phyloP scores from a whole-genome alignment of 1,140 invertebrate species.

The Mycetomoellerius zeteki region DNA sequence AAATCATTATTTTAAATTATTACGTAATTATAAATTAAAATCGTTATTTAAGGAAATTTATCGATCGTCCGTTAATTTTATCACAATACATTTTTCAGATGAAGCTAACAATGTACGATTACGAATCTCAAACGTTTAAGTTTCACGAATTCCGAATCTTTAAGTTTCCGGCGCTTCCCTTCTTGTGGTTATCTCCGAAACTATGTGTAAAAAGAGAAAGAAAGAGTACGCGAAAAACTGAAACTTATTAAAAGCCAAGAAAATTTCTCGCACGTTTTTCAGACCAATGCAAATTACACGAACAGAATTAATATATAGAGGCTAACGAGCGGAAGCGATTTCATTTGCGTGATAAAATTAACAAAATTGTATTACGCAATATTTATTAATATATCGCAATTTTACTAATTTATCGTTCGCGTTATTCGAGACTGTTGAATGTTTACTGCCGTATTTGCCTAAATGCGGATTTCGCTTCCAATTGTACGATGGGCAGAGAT shows the following conservation, averaged over 20 bases:
- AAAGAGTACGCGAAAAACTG: background rate
- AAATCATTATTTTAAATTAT: background rate
- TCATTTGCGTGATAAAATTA: background rate
- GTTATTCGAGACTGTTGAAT: background rate
- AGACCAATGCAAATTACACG: background rate
- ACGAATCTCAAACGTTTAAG: background rate
- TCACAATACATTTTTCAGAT: background rate
- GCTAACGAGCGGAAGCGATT: background rate
- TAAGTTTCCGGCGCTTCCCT: background rate
- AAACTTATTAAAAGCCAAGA: background rate
- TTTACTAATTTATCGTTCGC: background rate
- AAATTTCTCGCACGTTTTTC: conserved; percentile 10
- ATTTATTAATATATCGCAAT: background rate
- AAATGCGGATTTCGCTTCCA: background rate
- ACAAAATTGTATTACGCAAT: background rate
- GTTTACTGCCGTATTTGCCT: background rate
- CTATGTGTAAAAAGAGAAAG: background rate
- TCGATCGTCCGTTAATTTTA: background rate
- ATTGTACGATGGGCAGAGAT: background rate
- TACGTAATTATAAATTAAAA: background rate
- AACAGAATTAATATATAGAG: background rate
- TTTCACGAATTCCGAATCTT: conserved; percentile 6
- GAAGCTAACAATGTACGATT: background rate
- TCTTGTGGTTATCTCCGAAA: background rate
- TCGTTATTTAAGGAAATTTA: background rate